A percentile compares a stretch with the other conserved stretches of the same genome.
phyloP scores from a whole-genome alignment of 2,888 invertebrate genomes.

The Rhyacophila evoluta region DNA sequence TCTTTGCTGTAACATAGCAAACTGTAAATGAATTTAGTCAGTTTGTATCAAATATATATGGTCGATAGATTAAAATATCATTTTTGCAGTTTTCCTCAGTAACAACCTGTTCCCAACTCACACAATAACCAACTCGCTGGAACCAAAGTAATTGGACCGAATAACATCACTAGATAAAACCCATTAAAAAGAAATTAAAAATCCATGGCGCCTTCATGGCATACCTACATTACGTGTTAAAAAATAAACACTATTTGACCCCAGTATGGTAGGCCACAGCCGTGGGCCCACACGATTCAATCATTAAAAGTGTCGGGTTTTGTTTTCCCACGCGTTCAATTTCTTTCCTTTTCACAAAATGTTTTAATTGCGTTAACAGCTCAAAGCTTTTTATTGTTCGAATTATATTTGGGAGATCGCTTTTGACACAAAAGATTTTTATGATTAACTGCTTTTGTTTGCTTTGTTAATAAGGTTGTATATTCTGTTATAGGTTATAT shows the following conservation, averaged over 20 bases:
- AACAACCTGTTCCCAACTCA: too few species aligned
- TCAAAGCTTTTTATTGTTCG: constrained; percentile 11
- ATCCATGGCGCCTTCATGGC: too few species aligned
- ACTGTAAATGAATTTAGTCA: too few species aligned
- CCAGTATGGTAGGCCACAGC: background rate
- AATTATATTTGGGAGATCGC: constrained; percentile 2
- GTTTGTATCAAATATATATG: too few species aligned
- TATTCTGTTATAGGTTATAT: too few species aligned
- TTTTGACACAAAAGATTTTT: background rate
- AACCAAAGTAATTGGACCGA: too few species aligned
- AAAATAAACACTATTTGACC: background rate
- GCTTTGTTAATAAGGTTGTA: background rate
- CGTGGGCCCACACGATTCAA: constrained; percentile 11
- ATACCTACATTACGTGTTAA: background rate
- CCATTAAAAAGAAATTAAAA: too few species aligned
- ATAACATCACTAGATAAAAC: too few species aligned
- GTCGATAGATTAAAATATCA: too few species aligned
- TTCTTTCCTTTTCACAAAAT: constrained; percentile 5
- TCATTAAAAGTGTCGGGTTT: constrained; percentile 24
- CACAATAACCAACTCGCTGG: too few species aligned
- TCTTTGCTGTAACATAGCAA: too few species aligned
- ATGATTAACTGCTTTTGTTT: constrained; percentile 6
- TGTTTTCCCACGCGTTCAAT: constrained; percentile 5
- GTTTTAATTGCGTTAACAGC: constrained; percentile 19
- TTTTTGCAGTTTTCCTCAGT: too few species aligned